Evolutionary conservation across 2,888 invertebrate species (phyloP).

Genomic region (Cloeon dipterum): DNA sequence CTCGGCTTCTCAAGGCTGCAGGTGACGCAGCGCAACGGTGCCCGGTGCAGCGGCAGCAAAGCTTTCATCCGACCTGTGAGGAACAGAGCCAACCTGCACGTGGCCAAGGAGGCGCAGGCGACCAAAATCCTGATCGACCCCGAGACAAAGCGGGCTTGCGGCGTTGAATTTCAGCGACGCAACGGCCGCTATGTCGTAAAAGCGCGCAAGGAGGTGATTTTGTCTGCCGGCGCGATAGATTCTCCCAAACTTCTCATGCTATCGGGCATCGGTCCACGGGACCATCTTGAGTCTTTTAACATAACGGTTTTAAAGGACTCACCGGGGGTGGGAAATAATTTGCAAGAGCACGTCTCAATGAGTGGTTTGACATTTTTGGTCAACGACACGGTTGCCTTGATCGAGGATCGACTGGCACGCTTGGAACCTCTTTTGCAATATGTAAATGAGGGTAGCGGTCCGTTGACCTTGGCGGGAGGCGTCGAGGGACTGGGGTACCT

Average conservation of each 20-base stretch:
- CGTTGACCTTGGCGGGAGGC: constrained; percentile 27
- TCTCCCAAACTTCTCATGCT: constrained; percentile 23
- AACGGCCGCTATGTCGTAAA: constrained; percentile 15
- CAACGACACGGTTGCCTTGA: constrained; percentile 29
- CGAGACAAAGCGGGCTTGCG: constrained; percentile 19
- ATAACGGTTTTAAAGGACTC: constrained; percentile 41
- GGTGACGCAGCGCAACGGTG: constrained; percentile 8
- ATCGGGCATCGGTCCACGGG: constrained; percentile 33
- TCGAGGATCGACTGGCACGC: constrained; percentile 10
- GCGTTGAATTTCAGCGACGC: constrained; percentile 7
- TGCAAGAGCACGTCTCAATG: constrained; percentile 59
- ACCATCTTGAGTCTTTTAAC: constrained; percentile 28
- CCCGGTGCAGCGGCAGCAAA: constrained; percentile 9
- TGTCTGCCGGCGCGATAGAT: constrained; percentile 12
- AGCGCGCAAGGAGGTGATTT: constrained; percentile 28
- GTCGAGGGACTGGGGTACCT: constrained; percentile 33
- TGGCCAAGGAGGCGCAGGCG: constrained; percentile 27
- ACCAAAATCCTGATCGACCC: constrained; percentile 28
- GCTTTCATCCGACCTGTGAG: constrained; percentile 27
- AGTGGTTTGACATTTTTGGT: constrained; percentile 47
- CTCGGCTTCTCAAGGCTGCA: constrained; percentile 47
- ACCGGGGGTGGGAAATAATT: constrained; percentile 47
- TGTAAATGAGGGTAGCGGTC: constrained; percentile 18
- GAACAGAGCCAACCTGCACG: constrained; percentile 27
- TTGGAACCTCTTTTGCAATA: constrained; percentile 15